Base-by-base conservation (phyloP, 1,140 invertebrate species). In the Eurosta solidaginis region DNA sequence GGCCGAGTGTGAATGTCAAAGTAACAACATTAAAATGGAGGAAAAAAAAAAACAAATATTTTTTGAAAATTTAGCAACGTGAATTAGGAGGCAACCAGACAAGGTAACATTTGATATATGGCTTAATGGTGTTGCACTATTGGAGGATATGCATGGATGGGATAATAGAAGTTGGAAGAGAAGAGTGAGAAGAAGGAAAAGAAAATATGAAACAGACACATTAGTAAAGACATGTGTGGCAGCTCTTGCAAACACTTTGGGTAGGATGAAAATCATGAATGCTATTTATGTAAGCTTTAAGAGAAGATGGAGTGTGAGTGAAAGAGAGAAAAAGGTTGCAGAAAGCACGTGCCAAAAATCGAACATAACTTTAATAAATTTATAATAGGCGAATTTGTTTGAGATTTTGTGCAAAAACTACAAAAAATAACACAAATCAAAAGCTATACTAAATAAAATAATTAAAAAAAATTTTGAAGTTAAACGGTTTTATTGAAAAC, bases 101-200 rank as follows among this genome's bases (percentile, higher is more conserved):
- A 68, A 68, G 59, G 59, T 40, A 68, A 7, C 3, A 68, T 68
- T 40, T 68, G 59, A 68, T 68, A 68, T 68, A 68, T 68, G 33
- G 40, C 59, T 68, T 40, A 40, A 4, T 68, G 27, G 36, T 68
- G 33, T 40, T 68, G 33, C 40, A 29, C 33, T 0, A 36, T 22
- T 17, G 27, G n/a, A 12, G 29, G 4, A 36, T 33, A 12, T 59
- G 17, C 22, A 52, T 0, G 59, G 17, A 20, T 42, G 29, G 6
- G 27, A 29, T 2, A 12, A 14, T 27, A 54, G 29, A 27, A 3
- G 22, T 54, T 1, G 2, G 10, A 22, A 5, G 12, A n/a, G 12
- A 14, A 59, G 29, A 4, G 29, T 6, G 5, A 33, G 6, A 20
- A 68, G 33, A 20, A 20, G 22, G 20, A 68, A 29, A 22, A 22